Conservation (phyloP, 2,113 vertebrate species). For the Lonchura striata region DNA sequence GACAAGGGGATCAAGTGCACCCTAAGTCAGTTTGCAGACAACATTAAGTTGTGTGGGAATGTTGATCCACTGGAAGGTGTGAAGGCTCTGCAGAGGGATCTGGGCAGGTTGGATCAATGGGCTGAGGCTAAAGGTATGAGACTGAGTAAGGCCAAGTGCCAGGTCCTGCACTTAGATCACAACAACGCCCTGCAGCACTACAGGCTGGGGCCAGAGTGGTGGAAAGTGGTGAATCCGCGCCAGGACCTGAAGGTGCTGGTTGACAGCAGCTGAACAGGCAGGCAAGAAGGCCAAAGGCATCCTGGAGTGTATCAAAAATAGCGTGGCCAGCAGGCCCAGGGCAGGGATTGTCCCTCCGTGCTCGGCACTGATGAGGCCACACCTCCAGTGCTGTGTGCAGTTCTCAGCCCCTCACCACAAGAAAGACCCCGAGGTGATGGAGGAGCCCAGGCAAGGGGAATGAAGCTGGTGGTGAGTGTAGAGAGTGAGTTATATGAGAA, state of each 20-base stretch:
- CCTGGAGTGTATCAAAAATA: not conserved
- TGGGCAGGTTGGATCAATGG: not conserved
- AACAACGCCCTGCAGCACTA: not conserved
- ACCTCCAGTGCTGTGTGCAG: not conserved
- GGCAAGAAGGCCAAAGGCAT: not conserved
- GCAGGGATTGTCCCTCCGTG: not conserved
- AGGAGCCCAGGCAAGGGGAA: not conserved
- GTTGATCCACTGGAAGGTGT: not conserved
- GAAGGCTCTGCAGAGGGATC: not conserved
- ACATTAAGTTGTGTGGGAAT: too few species aligned
- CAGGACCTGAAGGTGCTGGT: not conserved
- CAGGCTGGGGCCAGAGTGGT: not conserved
- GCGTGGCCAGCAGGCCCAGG: not conserved
- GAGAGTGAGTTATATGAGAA: not conserved
- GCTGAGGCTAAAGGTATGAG: too few species aligned
- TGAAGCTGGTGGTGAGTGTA: not conserved
- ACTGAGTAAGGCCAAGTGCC: too few species aligned
- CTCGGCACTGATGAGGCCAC: accelerated
- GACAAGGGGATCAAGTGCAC: not conserved
- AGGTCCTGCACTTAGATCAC: not conserved
- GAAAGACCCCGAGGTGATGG: not conserved
- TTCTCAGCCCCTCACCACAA: not conserved
- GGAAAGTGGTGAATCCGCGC: not conserved
- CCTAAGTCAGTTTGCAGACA: not conserved
- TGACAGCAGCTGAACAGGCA: not conserved